Percentiles rank a stretch among this genome's conserved stretches.
Evolutionary conservation across 2,113 vertebrate species (phyloP).

Genomic region (Epinephelus cyanopodus): DNA sequence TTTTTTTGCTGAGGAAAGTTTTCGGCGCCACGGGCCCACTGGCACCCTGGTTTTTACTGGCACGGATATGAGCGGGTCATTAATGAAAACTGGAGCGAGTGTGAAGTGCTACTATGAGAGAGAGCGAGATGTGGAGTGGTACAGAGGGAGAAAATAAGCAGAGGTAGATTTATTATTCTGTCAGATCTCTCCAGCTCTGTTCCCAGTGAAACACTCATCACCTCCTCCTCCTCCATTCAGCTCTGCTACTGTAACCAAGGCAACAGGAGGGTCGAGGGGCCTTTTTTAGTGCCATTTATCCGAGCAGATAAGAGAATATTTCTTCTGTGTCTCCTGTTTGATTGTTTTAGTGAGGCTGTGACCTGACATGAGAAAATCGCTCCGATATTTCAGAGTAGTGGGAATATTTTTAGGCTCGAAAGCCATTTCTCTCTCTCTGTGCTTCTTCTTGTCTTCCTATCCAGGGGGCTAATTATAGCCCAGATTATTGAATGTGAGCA

Average conservation of each 20-base stretch:
- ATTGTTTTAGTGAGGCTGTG: constrained; percentile 3
- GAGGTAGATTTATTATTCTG: constrained; percentile 69
- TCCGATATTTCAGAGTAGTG: not conserved
- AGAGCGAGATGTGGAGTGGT: constrained; percentile 15
- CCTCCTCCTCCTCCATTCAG: constrained; percentile 44
- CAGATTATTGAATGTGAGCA: constrained; percentile 42
- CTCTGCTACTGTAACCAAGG: constrained; percentile 69
- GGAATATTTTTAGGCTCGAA: constrained; percentile 32
- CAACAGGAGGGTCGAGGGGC: constrained; percentile 59
- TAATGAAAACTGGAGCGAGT: constrained; percentile 1
- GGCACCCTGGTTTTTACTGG: not conserved
- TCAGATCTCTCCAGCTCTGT: constrained; percentile 59
- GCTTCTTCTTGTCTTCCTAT: constrained; percentile 32
- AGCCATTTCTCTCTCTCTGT: constrained; percentile 1
- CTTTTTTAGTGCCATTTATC: not conserved
- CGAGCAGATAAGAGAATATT: not conserved
- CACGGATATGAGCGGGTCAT: not conserved
- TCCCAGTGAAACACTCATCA: constrained; percentile 55
- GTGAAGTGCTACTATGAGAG: not conserved
- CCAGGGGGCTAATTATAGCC: constrained; percentile 59
- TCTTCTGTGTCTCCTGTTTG: not conserved
- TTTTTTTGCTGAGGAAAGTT: not conserved
- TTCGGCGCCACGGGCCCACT: not conserved
- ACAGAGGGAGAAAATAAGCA: constrained; percentile 11
- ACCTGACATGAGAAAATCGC: not conserved